Evolutionary conservation across 2,888 invertebrate genomes (phyloP).

Genomic region (Orgyia antiqua): DNA sequence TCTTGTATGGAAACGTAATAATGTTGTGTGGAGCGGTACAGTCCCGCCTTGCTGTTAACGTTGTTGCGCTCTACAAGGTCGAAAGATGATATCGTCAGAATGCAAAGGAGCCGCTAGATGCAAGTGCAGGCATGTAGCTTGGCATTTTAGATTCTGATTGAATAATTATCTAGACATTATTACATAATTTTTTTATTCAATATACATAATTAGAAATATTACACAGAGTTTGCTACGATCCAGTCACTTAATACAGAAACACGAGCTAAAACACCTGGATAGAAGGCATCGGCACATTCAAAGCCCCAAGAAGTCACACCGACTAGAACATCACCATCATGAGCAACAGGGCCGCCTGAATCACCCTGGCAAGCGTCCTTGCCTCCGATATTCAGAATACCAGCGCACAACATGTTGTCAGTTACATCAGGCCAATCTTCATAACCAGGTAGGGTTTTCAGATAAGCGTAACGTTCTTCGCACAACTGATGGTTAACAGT

Average conservation of each 20-base stretch:
- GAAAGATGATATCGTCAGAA: too few species aligned
- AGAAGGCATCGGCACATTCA: constrained; percentile 27
- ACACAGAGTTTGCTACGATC: constrained; percentile 29
- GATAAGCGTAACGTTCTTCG: constrained; percentile 36
- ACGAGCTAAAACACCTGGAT: constrained; percentile 39
- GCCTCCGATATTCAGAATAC: constrained; percentile 43
- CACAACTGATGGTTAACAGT: constrained; percentile 47
- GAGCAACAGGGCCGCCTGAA: constrained; percentile 50
- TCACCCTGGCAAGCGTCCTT: constrained; percentile 42
- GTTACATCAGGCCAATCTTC: constrained; percentile 35
- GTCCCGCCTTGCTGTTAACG: too few species aligned
- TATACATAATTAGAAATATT: too few species aligned
- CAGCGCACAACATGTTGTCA: constrained; percentile 54
- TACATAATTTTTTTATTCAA: too few species aligned
- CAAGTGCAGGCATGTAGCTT: too few species aligned
- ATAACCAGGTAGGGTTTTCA: constrained; percentile 32
- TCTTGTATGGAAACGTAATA: too few species aligned
- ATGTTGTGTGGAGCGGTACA: too few species aligned
- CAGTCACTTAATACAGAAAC: constrained; percentile 35
- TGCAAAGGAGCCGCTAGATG: too few species aligned
- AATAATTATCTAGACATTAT: too few species aligned
- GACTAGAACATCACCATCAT: constrained; percentile 30
- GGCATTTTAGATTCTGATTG: too few species aligned
- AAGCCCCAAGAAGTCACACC: constrained; percentile 41
- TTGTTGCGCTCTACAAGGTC: too few species aligned